Evolutionary conservation across 2,113 vertebrate genomes (phyloP).

Genomic region (Aix galericulata): DNA sequence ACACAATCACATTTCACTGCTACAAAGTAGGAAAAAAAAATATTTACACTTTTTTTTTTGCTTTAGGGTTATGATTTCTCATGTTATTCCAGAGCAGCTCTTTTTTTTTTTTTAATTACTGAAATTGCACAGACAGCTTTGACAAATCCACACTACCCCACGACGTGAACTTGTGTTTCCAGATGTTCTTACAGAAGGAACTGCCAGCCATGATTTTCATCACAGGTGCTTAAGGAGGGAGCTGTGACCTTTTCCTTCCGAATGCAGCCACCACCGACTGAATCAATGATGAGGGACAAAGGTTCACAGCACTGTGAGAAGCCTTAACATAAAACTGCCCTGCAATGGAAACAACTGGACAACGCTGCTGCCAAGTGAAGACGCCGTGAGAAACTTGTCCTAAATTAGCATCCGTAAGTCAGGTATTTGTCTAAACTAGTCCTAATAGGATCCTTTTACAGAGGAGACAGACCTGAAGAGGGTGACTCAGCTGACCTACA

Average conservation of each 20-base stretch:
- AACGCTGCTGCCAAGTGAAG: not conserved
- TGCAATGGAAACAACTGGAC: constrained; percentile 12
- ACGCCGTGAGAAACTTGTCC: not conserved
- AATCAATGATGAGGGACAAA: not conserved
- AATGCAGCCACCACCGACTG: not conserved
- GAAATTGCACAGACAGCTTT: not conserved
- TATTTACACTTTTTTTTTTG: not conserved
- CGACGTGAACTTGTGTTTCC: not conserved
- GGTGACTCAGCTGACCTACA: constrained; percentile 46
- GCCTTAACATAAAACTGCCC: not conserved
- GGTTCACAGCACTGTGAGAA: not conserved
- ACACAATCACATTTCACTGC: not conserved
- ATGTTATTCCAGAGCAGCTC: not conserved
- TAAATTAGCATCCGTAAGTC: not conserved
- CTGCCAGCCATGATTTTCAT: constrained; percentile 9
- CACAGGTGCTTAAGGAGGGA: not conserved
- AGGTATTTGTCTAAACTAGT: constrained; percentile 11
- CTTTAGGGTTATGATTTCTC: not conserved
- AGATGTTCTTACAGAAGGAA: constrained; percentile 17
- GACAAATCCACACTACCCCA: not conserved
- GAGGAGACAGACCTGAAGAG: constrained; percentile 1
- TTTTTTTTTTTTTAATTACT: not conserved
- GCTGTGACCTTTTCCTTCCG: not conserved
- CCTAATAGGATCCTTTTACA: constrained; percentile 35
- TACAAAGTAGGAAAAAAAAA: not conserved